Evolutionary conservation across 2,888 invertebrate species (phyloP).

Genomic region (Julus scandinavius): DNA sequence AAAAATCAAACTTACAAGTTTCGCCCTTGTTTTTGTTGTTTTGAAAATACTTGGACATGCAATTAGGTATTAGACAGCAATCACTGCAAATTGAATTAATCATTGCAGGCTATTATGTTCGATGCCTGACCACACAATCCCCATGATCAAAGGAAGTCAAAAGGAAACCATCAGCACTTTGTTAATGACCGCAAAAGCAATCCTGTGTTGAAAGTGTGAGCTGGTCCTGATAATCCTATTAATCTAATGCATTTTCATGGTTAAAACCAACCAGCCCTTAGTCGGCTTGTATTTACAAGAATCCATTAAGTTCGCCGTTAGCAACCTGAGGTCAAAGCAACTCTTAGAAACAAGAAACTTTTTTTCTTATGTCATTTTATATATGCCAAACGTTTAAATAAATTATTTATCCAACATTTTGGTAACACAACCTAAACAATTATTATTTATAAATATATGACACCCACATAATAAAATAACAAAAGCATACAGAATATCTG

Average conservation of each 20-base stretch:
- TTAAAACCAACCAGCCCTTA: constrained; percentile 28
- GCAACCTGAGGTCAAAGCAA: neutral
- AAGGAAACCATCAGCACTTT: constrained; percentile 44
- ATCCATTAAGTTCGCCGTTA: neutral
- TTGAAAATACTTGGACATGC: constrained; percentile 1
- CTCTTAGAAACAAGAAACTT: neutral
- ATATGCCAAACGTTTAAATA: no score
- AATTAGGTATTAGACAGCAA: constrained; percentile 31
- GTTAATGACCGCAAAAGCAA: constrained; percentile 46
- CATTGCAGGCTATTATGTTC: neutral
- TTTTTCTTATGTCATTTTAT: no score
- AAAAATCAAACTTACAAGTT: neutral
- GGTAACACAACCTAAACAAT: no score
- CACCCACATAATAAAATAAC: no score
- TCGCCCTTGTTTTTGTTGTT: neutral
- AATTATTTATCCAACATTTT: no score
- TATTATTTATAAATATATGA: no score
- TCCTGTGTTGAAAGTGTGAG: constrained; percentile 43
- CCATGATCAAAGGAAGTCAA: constrained; percentile 43
- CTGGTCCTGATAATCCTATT: constrained; percentile 19
- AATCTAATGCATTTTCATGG: constrained; percentile 45
- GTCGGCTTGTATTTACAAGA: neutral
- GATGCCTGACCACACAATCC: constrained; percentile 4
- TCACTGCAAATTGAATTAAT: constrained; percentile 31
- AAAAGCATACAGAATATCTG: no score